Evolutionary conservation across 2,888 invertebrate genomes (phyloP), one percentile per base, ranked within the genome.

Genomic region (Amphipyra berbera): DNA sequence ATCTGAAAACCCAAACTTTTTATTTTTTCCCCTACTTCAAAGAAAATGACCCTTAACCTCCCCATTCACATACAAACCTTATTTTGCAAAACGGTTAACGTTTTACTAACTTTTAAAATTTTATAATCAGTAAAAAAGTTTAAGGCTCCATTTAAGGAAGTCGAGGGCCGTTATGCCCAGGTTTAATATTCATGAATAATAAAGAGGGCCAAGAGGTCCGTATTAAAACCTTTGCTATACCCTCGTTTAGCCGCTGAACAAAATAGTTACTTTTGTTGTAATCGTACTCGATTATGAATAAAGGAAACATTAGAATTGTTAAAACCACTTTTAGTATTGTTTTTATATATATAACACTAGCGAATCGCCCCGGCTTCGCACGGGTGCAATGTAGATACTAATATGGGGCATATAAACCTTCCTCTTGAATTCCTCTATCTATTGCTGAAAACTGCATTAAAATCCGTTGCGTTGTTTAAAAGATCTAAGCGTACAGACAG

Each of bases 171-270:
- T 76, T 79, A 79, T 71, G 56, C 63, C 63, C 71, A 46, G 62
- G 63, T 73, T 78, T 82, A 81, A 80, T 82, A 83, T 81, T 85
- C 84, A 84, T 87, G 86, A 85, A 85, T 85, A 84, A 84, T 84
- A 83, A 84, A 73, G 65, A 72, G 77, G 68, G 71, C 64, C 62
- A 76, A 78, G 70, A 75, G 72, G 66, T 76, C 76, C 72, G 77
- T 72, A 73, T 78, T 82, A 76, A 73, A 73, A 59, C 61, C 68
- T 63, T 60, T 61, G 64, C 40, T 62, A 57, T 68, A 73, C 70
- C 69, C 63, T 56, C 54, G 46, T 57, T 52, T 21, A n/a, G 30
- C 42, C 30, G 6, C 41, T 35, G 35, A 21, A 15, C 12, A 8
- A 27, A 49, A 44, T 58, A 50, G 54, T 57, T 45, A 27, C 10